phyloP scores from a whole-genome alignment of 2,888 invertebrate genomes.

The Drosophila limbata region DNA sequence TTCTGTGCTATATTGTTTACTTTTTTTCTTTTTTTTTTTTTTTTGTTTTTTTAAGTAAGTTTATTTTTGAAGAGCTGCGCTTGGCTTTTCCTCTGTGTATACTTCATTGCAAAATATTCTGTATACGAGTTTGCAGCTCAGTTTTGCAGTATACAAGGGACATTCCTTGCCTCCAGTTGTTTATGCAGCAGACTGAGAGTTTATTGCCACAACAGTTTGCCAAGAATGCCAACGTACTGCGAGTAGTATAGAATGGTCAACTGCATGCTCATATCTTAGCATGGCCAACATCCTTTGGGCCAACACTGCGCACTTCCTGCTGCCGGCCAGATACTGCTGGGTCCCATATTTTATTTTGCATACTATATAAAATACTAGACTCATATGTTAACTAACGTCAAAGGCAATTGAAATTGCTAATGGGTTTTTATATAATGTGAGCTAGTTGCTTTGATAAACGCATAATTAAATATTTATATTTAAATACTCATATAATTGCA shows the following conservation, averaged over 20 bases:
- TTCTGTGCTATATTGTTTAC: background rate
- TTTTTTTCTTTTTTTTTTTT: background rate
- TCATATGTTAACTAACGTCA: slow-evolving; percentile 18
- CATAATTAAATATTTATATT: slow-evolving; percentile 41
- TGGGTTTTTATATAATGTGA: slow-evolving; percentile 38
- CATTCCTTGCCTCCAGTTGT: slow-evolving; percentile 28
- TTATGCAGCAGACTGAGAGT: slow-evolving; percentile 35
- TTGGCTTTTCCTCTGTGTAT: background rate
- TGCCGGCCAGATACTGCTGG: slow-evolving; percentile 15
- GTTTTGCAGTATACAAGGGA: slow-evolving; percentile 20
- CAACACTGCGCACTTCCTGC: slow-evolving; percentile 16
- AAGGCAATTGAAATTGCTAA: slow-evolving; percentile 56
- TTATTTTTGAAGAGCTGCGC: background rate
- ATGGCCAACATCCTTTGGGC: slow-evolving; percentile 25
- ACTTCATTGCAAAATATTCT: slow-evolving; percentile 2
- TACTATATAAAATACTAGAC: background rate
- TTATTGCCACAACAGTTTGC: slow-evolving; percentile 44
- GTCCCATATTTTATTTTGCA: slow-evolving; percentile 3
- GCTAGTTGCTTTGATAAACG: slow-evolving; percentile 48
- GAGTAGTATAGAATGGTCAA: slow-evolving; percentile 11
- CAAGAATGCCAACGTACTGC: slow-evolving; percentile 34
- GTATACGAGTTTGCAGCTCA: background rate
- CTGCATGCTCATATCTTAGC: slow-evolving; percentile 26
- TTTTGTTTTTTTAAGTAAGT: background rate
- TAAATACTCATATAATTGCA: background rate